These are phyloP conservation scores for Psilopogon haemacephalus DNA, from an alignment of 2,113 vertebrate species.

Conservation along the genomic window DNA sequence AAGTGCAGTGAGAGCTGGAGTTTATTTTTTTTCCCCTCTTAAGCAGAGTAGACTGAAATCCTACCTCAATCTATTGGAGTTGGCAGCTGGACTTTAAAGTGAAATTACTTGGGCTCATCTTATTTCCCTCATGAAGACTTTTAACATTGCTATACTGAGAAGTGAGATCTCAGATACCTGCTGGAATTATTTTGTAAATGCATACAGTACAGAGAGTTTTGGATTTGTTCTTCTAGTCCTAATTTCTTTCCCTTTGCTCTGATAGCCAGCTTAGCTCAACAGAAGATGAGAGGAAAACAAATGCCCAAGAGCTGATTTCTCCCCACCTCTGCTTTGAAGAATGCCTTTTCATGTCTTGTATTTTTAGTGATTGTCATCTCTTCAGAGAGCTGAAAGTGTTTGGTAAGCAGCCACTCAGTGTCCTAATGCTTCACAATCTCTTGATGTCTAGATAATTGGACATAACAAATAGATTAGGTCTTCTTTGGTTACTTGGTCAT, in stretches of 20 bases:
- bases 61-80: neutral
- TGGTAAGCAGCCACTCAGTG: neutral
- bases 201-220: neutral
- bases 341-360: neutral
- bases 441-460: constrained; percentile 57
- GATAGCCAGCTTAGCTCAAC: neutral
- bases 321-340: neutral
- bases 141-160: neutral
- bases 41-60: neutral
- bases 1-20: neutral
- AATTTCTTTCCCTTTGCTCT: neutral
- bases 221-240: neutral
- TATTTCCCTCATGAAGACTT: neutral
- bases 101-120: neutral
- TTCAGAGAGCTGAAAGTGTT: neutral
- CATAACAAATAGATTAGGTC: constrained; percentile 44
- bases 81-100: neutral
- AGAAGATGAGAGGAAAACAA: neutral
- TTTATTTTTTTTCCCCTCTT: too few species aligned
- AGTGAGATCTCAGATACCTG: neutral
- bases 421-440: constrained; percentile 27
- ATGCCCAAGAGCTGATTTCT: neutral
- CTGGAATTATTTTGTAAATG: neutral
- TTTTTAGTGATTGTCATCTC: neutral
- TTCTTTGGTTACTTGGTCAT: constrained; percentile 10